phyloP scores from a whole-genome alignment of 2,888 invertebrate genomes.

The Apamea sordens region DNA sequence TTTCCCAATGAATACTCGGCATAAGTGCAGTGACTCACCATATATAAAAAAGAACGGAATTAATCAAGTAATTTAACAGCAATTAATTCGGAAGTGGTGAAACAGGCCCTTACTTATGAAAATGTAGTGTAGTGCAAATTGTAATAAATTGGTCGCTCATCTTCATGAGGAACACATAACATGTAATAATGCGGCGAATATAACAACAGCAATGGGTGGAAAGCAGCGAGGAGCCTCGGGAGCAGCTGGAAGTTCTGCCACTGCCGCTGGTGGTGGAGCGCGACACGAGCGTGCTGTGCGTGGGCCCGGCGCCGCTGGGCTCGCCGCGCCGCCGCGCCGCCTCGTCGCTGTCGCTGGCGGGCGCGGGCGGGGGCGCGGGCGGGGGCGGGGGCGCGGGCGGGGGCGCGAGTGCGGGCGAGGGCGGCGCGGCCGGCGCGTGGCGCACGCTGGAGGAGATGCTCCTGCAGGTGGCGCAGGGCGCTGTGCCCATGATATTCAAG shows the following conservation, averaged over 20 bases:
- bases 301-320: slow-evolving; percentile 90
- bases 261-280: slow-evolving; percentile 93
- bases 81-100: background rate
- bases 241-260: slow-evolving; percentile 91
- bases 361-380: slow-evolving; percentile 58
- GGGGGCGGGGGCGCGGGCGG: slow-evolving; percentile 77
- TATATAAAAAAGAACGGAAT: background rate
- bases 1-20: background rate
- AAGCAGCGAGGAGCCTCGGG: slow-evolving; percentile 80
- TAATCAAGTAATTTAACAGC: background rate
- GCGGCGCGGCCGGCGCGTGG: slow-evolving; percentile 86
- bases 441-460: slow-evolving; percentile 94
- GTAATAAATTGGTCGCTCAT: background rate
- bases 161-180: background rate
- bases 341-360: slow-evolving; percentile 84
- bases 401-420: slow-evolving; percentile 78
- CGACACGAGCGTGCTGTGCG: slow-evolving; percentile 93
- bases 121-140: background rate
- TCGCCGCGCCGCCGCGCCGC: slow-evolving; percentile 90
- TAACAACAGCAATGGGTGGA: slow-evolving; percentile 86
- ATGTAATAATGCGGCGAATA: background rate
- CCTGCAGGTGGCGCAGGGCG: slow-evolving; percentile 92
- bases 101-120: background rate
- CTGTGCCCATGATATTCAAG: slow-evolving; percentile 94
- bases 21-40: background rate